Base-by-base conservation (phyloP, 2,797 vertebrate genomes). In the Gadopsis marmoratus region DNA sequence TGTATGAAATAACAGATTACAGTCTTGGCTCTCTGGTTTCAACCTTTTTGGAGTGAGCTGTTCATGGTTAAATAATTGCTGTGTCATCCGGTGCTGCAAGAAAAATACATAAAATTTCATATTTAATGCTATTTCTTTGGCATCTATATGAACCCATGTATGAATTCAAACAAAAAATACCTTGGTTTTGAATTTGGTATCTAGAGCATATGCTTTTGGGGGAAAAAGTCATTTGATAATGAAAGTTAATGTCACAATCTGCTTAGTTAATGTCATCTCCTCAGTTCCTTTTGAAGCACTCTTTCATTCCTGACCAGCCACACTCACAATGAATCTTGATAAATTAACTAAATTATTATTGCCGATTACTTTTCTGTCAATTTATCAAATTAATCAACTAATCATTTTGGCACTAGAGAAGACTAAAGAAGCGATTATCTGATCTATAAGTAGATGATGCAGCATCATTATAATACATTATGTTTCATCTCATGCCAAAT, bases 1-100 rank as follows among this genome's bases (percentile, higher is more conserved):
- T 66, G 60, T 68, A 70, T 70, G 55, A 79, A 80, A 65, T 73
- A 43, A 58, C 64, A 80, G 59, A 83, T 81, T 74, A 79, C 55
- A 79, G 55, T 53, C 55, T 68, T 73, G 73, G 45, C 29, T 68
- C 58, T 69, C 55, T 60, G 58, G n/a, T 67, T 61, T 61, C 53
- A 65, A 54, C 29, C 48, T 68, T 54, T 33, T 29, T n/a, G 48
- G 13, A 68, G 62, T 17, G 43, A 76, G 76, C 64, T 35, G 31
- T 54, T 58, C n/a, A 66, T 58, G 55, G 50, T 61, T 48, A 62
- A 47, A 82, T 62, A 74, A 66, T 71, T 69, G 62, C 51, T 62
- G 43, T 39, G 48, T 75, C 75, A 80, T 54, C 21, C 6, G 13
- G 14, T 39, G 13, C 4, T 31, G n/a, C 12, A 37, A 66, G 9